These are phyloP conservation scores for Meloidogyne exigua DNA, from an alignment of 1,140 invertebrate species.

Conservation along the genomic window DNA sequence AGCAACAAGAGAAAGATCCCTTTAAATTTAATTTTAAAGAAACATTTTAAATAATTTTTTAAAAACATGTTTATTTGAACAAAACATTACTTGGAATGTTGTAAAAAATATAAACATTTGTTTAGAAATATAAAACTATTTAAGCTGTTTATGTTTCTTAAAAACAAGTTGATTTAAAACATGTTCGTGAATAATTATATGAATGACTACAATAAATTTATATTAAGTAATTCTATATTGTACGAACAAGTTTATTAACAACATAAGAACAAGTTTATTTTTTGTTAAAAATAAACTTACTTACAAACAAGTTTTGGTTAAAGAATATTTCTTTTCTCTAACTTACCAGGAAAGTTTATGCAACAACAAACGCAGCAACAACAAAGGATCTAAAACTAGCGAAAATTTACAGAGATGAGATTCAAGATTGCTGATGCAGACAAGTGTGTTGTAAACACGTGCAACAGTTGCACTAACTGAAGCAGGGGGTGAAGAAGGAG, in stretches of 20 bases:
- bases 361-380: slow-evolving; percentile 56
- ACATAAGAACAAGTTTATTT: no score
- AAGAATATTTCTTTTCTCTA: neutral
- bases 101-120: no score
- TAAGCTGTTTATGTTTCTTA: no score
- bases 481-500: slow-evolving; percentile 12
- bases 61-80: neutral
- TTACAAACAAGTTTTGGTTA: neutral
- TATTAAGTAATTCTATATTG: no score
- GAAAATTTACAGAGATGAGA: slow-evolving; percentile 62
- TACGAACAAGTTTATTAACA: no score
- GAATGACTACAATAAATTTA: no score
- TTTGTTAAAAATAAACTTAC: no score
- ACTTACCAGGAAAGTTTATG: slow-evolving; percentile 56
- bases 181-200: no score
- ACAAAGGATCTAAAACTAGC: slow-evolving; percentile 57
- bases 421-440: slow-evolving; percentile 52
- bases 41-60: neutral
- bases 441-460: slow-evolving; percentile 11
- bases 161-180: neutral
- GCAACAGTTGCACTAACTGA: slow-evolving; percentile 19
- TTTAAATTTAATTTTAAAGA: slow-evolving; percentile 29
- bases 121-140: no score
- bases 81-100: neutral
- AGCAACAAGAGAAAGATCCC: slow-evolving; percentile 48